Evolutionary conservation across 2,113 vertebrate genomes (phyloP).

Genomic region (Tachysurus fulvidraco): DNA sequence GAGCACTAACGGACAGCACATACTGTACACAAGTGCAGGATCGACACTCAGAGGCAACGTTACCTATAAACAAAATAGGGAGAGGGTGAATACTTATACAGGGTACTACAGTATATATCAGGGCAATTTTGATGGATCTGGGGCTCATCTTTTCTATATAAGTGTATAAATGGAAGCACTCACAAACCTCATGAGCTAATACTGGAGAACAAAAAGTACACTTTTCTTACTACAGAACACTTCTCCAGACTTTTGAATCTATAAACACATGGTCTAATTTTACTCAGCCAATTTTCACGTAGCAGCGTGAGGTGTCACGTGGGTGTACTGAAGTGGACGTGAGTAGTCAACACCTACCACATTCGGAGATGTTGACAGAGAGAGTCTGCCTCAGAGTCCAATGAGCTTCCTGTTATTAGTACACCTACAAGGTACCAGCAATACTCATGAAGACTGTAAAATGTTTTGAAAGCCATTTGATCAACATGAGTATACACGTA

Average conservation of each 20-base stretch:
- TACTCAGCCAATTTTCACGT: background rate
- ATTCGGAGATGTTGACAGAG: background rate
- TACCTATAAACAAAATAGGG: background rate
- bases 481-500: background rate
- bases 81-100: background rate
- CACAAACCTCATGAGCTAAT: background rate
- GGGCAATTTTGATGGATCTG: background rate
- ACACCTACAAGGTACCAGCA: background rate
- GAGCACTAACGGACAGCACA: background rate
- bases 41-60: background rate
- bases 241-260: background rate
- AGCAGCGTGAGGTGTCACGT: background rate
- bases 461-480: background rate
- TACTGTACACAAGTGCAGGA: background rate
- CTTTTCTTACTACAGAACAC: background rate
- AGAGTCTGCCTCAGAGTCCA: background rate
- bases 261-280: background rate
- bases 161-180: background rate
- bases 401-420: background rate
- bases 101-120: background rate
- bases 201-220: background rate
- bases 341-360: background rate
- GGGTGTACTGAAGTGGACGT: background rate
- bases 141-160: background rate
- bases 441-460: background rate